Evolutionary conservation across 2,888 invertebrate species (phyloP).

Genomic region (Ornithoptera alexandrae): DNA sequence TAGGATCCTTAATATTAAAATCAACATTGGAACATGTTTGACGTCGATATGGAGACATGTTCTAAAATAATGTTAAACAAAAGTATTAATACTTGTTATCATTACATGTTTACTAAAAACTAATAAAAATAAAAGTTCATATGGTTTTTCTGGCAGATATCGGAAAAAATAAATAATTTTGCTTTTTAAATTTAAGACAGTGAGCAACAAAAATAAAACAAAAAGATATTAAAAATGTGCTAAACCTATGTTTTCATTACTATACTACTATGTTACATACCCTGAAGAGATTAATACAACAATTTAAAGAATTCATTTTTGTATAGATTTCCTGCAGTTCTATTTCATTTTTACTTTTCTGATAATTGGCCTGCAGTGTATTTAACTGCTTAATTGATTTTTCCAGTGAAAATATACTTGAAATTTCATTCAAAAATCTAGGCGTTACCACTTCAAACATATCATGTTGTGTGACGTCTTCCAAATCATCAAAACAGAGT

Average conservation of each 20-base stretch:
- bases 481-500: slow-evolving; percentile 47
- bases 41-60: slow-evolving; percentile 41
- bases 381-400: slow-evolving; percentile 14
- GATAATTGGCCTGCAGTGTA: slow-evolving; percentile 14
- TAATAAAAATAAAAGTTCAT: too few relatives aligned
- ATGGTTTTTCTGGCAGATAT: too few relatives aligned
- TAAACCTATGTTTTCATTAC: too few relatives aligned
- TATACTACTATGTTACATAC: slow-evolving; percentile 35
- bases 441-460: too few relatives aligned
- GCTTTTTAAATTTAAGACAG: too few relatives aligned
- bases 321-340: slow-evolving; percentile 33
- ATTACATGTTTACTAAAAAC: too few relatives aligned
- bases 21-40: slow-evolving; percentile 32
- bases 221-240: too few relatives aligned
- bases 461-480: slow-evolving; percentile 26
- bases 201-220: too few relatives aligned
- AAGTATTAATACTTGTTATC: too few relatives aligned
- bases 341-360: slow-evolving; percentile 33
- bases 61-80: slow-evolving; percentile 35
- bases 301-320: slow-evolving; percentile 28
- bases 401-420: slow-evolving; percentile 26
- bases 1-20: slow-evolving; percentile 34
- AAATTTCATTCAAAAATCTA: background rate
- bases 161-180: too few relatives aligned
- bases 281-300: slow-evolving; percentile 45